phyloP scores from a whole-genome alignment of 2,888 invertebrate genomes.

The Chloroclysta siterata region DNA sequence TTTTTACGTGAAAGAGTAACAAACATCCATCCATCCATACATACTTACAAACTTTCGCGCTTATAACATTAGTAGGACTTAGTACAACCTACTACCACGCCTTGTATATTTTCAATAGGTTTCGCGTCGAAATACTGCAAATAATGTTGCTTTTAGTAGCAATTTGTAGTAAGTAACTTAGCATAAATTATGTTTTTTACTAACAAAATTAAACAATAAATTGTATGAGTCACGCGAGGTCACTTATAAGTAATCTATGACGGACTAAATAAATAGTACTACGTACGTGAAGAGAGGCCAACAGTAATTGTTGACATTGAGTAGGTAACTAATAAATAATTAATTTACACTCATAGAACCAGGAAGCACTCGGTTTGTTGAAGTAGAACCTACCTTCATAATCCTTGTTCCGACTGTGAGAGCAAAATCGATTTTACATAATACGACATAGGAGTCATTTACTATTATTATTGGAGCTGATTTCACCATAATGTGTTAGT shows the following conservation, averaged over 20 bases:
- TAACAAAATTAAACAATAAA: slow-evolving; percentile 38
- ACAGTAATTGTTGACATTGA: not conserved
- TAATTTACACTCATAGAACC: slow-evolving; percentile 20
- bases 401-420: slow-evolving; percentile 2
- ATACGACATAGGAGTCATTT: not conserved
- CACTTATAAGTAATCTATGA: not conserved
- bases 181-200: slow-evolving; percentile 44
- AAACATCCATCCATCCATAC: no score
- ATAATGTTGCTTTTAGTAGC: not conserved
- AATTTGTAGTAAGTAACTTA: slow-evolving; percentile 41
- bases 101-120: not conserved
- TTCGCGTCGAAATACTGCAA: not conserved
- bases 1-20: no score
- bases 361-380: slow-evolving; percentile 19
- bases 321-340: not conserved
- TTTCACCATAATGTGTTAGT: no score
- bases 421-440: slow-evolving; percentile 4
- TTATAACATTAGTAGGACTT: no score
- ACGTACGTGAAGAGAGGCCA: not conserved
- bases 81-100: not conserved
- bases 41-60: no score
- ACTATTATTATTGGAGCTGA: no score
- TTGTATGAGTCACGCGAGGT: slow-evolving; percentile 34
- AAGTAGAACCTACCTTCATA: slow-evolving; percentile 13
- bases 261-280: not conserved